Evolutionary conservation across 2,797 vertebrate genomes (phyloP), one percentile per base, ranked within the genome.

Genomic region (Danio aesculapii): DNA sequence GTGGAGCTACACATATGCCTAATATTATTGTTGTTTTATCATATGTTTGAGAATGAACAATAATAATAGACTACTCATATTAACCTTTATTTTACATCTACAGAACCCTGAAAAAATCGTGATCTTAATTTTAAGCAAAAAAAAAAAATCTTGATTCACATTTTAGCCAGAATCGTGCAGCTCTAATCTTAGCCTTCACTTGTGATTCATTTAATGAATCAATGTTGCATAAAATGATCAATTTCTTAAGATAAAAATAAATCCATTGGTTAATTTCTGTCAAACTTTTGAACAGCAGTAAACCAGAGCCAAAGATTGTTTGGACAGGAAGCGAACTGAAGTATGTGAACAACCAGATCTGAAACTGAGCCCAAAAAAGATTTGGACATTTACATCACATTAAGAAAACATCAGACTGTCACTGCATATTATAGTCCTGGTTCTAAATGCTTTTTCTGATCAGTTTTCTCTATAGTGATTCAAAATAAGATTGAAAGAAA

Each of bases 311-410:
- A 50, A 77, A 59, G 12, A 61, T 78, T 69, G 5, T 46, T 47
- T 61, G 55, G 55, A 78, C 46, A 69, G 46, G 46, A 61, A 59
- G 55, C 39, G 1, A 69, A 52, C 19, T 49, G 49, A 68, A 77
- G 3, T 44, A 67, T 67, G 52, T 17, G 41, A 17, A 66, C 57
- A 69, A 75, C 13, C 57, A 75, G 43, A 69, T 19, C 11, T 2
- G 12, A 41, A 47, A 19, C 75, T 5, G 13, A 74, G 9, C 43
- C 13, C 8, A 39, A 10, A 58, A 46, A 61, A 8, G 14, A 39
- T 47, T 61, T 61, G 43, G 8, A 74, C 9, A 16, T 5, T 47
- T 73, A 19, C 12, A 7, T 74, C 44, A 74, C 17, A 39, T 49
- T n/a, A 2, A 61, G 5, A 74, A 49, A 71, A 8, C 7, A 55